Base-by-base conservation (phyloP, 2,888 invertebrate species). In the Magallana nippona region DNA sequence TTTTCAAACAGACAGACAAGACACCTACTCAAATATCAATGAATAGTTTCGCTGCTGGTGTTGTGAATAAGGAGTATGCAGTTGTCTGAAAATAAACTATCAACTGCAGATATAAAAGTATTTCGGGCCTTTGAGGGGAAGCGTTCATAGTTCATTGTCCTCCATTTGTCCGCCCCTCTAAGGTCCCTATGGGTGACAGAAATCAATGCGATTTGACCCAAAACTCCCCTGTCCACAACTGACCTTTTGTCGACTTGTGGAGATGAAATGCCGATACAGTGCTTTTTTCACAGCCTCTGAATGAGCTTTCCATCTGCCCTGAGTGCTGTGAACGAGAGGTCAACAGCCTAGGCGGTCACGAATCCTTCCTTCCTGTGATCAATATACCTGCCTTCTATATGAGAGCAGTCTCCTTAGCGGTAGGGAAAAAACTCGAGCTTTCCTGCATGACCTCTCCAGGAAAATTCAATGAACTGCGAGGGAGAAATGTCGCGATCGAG, bases 191-290 rank as follows among this genome's bases (percentile, higher is more conserved):
- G 22, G 32, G 71, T 32, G 8, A 71, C 22, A 71, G 71, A 71
- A 71, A 71, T 71, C 71, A 27, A 71, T 71, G 27, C 32, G 22
- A 32, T 13, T 71, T 71, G 71, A 71, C 71, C 71, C 71, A 5
- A 71, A 71, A 71, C 32, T 71, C 71, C 44, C 71, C 71, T 71
- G 71, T 71, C 71, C 71, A 71, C 27, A 11, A 32, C 15, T 27
- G 71, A 71, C 71, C 71, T 71, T 71, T 71, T 71, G 27, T 71
- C 71, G 71, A 71, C 71, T 71, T 71, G 71, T 71, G 32, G 71
- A 71, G 71, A 71, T 71, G 32, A 71, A 71, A 71, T 71, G 27
- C 27, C 71, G 22, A 71, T 71, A 71, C 71, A 22, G 27, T 32
- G 71, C 71, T 27, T 71, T 44, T 44, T 71, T 71, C 71, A 71